Evolutionary conservation across 2,888 invertebrate genomes (phyloP), one percentile per base, ranked within the genome.

Genomic region (Pristionchus arcanus): DNA sequence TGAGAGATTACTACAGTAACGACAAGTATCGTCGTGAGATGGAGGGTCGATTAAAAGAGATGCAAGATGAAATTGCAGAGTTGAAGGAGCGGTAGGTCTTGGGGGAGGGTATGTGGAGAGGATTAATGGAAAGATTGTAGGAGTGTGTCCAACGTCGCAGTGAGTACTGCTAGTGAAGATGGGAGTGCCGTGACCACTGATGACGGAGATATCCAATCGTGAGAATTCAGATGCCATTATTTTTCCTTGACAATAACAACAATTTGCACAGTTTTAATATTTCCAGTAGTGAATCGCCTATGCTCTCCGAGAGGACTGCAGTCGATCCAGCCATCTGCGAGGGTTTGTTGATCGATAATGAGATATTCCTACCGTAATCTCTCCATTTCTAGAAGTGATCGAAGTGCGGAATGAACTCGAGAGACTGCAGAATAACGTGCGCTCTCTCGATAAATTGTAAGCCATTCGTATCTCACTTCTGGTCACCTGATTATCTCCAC

Each of bases 361-460:
- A n/a, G 11, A 31, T 25, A 16, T 15, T 68, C 28, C 28, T n/a
- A 11, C 2, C 71, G 16, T 31, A 71, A 16, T 25, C 15, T 71
- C 15, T 15, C 31, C 2, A 15, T 15, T 1, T 81, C 28, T 16
- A 81, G 81, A 81, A 28, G 49, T 53, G 49, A 53, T 2, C 15
- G 81, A 42, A 42, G 49, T 81, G 42, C 53, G 81, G 3, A 81
- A 28, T n/a, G 81, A 81, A 19, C 15, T 81, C 13, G 81, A 49
- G 28, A 42, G 49, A 81, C 81, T 81, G 25, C 81, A 81, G 81
- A 53, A 53, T n/a, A 81, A 49, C 49, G n/a, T 49, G 53, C 81
- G 49, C 21, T 53, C 49, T 28, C 81, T 81, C 81, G 81, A 81
- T 49, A 13, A 49, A 81, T 81, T 81, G 81, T 81, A 28, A 81